These are phyloP conservation scores for Parambassis ranga DNA, from an alignment of 2,797 vertebrate species.

Conservation along the genomic window DNA sequence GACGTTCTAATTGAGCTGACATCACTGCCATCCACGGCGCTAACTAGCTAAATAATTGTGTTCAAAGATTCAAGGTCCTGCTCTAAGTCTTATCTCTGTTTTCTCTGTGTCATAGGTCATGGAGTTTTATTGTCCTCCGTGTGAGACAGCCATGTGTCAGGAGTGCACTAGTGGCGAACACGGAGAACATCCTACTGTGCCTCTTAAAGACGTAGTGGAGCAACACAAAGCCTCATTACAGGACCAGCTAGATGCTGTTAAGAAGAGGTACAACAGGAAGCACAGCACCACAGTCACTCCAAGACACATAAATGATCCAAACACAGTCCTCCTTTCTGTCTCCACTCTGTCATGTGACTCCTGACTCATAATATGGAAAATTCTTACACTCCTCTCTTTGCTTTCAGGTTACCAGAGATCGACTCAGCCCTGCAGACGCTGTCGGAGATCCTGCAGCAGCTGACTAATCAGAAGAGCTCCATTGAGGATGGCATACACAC, in stretches of 20 bases:
- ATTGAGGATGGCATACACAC: conserved; percentile 93
- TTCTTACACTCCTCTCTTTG: too few species aligned
- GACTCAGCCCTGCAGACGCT: conserved; percentile 90
- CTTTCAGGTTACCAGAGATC: conserved; percentile 91
- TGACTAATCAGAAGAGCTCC: conserved; percentile 92
- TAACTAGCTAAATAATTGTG: neutral
- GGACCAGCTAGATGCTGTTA: conserved; percentile 90
- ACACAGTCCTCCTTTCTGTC: neutral
- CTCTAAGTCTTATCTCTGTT: neutral
- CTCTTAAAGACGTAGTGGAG: conserved; percentile 93
- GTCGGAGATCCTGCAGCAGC: conserved; percentile 95
- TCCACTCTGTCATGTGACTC: neutral
- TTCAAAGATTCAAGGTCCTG: neutral
- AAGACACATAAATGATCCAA: neutral
- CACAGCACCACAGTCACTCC: neutral
- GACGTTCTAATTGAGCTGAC: too few species aligned
- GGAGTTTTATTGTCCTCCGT: conserved; percentile 97
- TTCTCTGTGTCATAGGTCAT: conserved; percentile 82
- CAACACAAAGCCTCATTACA: conserved; percentile 95
- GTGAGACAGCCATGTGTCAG: conserved; percentile 96
- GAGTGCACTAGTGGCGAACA: conserved; percentile 95
- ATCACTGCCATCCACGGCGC: neutral
- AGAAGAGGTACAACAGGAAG: conserved; percentile 83
- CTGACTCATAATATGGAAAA: neutral
- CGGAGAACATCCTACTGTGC: conserved; percentile 91